Conservation (phyloP, 1,140 invertebrate species). For the Steinernema khuongi region DNA sequence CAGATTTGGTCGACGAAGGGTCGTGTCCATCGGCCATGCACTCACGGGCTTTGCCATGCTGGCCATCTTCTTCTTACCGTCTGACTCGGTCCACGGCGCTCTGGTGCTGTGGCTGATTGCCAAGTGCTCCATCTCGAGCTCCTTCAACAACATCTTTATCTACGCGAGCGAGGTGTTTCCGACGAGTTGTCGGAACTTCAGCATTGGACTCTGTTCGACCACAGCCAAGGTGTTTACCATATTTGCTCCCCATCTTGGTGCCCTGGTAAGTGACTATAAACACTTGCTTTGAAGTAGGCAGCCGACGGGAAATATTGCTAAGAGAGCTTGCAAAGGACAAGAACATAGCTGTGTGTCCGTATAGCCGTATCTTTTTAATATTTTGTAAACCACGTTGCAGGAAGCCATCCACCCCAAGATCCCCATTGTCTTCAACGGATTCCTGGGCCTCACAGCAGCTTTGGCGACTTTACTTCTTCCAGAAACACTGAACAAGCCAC, state of each 20-base stretch:
- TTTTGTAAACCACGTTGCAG: no score
- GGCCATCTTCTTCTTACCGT: background rate
- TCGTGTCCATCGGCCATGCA: background rate
- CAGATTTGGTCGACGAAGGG: constrained; percentile 48
- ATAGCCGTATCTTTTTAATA: no score
- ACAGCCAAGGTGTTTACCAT: background rate
- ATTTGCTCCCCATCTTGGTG: background rate
- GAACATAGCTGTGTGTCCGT: no score
- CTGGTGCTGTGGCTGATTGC: background rate
- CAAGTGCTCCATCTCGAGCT: background rate
- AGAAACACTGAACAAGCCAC: background rate
- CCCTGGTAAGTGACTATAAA: background rate
- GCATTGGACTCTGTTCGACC: background rate
- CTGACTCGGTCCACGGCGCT: background rate
- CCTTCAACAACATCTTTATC: background rate
- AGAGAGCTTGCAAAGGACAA: no score
- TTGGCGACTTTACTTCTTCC: background rate
- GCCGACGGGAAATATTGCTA: no score
- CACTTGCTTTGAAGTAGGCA: no score
- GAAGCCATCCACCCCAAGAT: background rate
- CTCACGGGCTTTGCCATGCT: background rate
- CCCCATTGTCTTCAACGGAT: background rate
- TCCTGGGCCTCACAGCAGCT: background rate
- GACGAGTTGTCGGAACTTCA: background rate
- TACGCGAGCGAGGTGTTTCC: background rate